Percentiles rank a stretch among this genome's conserved stretches.
Evolutionary conservation across 2,888 invertebrate species (phyloP).

Genomic region (Macaria notata): DNA sequence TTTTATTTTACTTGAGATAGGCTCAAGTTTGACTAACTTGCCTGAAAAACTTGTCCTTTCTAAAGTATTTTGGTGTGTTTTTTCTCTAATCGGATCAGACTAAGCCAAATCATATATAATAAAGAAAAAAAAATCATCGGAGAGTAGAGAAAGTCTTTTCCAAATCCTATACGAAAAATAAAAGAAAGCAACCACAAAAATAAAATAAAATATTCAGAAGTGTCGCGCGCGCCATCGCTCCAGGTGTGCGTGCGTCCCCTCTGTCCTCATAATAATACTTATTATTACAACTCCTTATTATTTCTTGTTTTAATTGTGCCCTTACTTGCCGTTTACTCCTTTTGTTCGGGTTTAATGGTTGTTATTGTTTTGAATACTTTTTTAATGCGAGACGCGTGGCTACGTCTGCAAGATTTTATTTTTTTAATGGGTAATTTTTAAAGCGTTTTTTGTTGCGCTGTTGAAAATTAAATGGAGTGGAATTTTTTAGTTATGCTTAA

Average conservation of each 20-base stretch:
- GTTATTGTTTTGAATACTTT: conserved; percentile 73
- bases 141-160: too few relatives aligned
- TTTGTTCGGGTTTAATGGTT: conserved; percentile 79
- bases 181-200: too few relatives aligned
- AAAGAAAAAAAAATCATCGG: too few relatives aligned
- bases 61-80: too few relatives aligned
- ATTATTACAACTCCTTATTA: conserved; percentile 81
- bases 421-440: conserved; percentile 27
- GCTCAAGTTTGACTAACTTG: too few relatives aligned
- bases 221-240: conserved; percentile 46
- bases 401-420: conserved; percentile 50
- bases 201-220: conserved; percentile 4
- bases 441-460: conserved; percentile 9
- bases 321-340: conserved; percentile 78
- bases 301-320: conserved; percentile 81
- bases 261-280: conserved; percentile 75
- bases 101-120: too few relatives aligned
- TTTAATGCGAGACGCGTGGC: conserved; percentile 68
- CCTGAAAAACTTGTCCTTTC: too few relatives aligned
- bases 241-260: conserved; percentile 63
- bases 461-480: not conserved
- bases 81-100: too few relatives aligned
- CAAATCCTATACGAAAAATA: too few relatives aligned
- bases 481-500: too few relatives aligned
- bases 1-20: too few relatives aligned